Base-by-base conservation (phyloP, 2,113 vertebrate species). In the Nansenia antarctica region DNA sequence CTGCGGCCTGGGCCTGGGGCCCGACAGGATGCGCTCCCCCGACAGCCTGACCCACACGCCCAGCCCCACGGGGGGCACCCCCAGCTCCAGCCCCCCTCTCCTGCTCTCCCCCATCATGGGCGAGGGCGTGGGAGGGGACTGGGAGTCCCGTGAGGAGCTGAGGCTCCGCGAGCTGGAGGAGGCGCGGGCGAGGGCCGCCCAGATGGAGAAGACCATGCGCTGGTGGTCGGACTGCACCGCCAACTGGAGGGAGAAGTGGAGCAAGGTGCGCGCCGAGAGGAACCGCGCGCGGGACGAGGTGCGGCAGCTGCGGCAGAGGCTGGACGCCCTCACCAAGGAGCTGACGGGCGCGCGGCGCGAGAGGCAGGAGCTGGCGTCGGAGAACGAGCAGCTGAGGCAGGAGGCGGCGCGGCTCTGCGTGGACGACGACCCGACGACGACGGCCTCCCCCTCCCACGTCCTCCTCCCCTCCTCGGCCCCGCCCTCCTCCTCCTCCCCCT, bases 161-260 rank as follows among this genome's bases (percentile, higher is more conserved):
- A 92, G 95, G 18, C 90, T 97, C 69, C 87, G 96, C 15, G 96
- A 98, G 86, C 90, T 98, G 84, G 97, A 98, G 87, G 97, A 98
- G 84, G 97, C 96, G 0, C 91, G 96, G 2, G 96, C 96, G 0
- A 88, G 97, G 6, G 96, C 97, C 0, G 93, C 96, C 0, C 97
- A 99, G 89, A 98, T 99, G 97, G 97, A 99, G 90, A 99, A 99
- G 87, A 99, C 97, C 3, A 99, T 98, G 97, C 94, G 97, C 15
- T 98, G 97, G 97, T 99, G 97, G 97, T 98, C 96, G 0, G 97
- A 99, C 91, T 99, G 97, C 87, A 98, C 97, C 0, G 96, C 97
- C 87, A 99, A 98, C 90, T 98, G 97, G 97, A 93, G 97, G 0
- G 97, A 99, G 89, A 99, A 99, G 62, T 98, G 97, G 97, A 98